Evolutionary conservation across 2,888 invertebrate genomes (phyloP).

Genomic region (Tetranychus truncatus): DNA sequence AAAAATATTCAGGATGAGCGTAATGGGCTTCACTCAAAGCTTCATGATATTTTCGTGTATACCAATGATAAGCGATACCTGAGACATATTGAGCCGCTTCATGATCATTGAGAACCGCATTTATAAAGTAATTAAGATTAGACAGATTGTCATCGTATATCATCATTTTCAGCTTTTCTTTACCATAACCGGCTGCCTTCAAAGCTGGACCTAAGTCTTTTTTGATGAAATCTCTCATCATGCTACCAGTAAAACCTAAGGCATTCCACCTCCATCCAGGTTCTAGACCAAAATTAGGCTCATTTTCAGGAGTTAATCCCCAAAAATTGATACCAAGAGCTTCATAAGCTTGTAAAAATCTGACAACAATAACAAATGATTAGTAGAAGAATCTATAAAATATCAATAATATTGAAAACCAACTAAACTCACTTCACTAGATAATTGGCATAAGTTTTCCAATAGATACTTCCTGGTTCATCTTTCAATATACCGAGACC

Average conservation of each 20-base stretch:
- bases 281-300: slow-evolving; percentile 44
- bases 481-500: slow-evolving; percentile 35
- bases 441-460: slow-evolving; percentile 62
- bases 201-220: slow-evolving; percentile 56
- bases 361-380: slow-evolving; percentile 28
- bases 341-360: slow-evolving; percentile 57
- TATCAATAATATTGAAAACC: not conserved
- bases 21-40: too few species aligned
- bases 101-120: slow-evolving; percentile 25
- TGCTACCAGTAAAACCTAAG: slow-evolving; percentile 16
- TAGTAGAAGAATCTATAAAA: too few species aligned
- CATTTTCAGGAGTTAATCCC: slow-evolving; percentile 72
- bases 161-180: slow-evolving; percentile 44
- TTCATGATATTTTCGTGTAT: slow-evolving; percentile 36
- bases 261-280: slow-evolving; percentile 37
- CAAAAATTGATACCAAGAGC: slow-evolving; percentile 45
- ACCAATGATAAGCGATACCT: slow-evolving; percentile 69
- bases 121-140: not conserved
- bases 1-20: slow-evolving; percentile 45
- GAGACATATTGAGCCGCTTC: slow-evolving; percentile 37
- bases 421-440: slow-evolving; percentile 42
- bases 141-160: slow-evolving; percentile 45
- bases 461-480: slow-evolving; percentile 38
- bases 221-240: slow-evolving; percentile 47
- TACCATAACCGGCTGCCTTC: slow-evolving; percentile 39